Percentiles rank a stretch among this genome's conserved stretches.
These are phyloP conservation scores for Zaprionus capensis DNA, from an alignment of 1,140 invertebrate genomes.

Conservation along the genomic window DNA sequence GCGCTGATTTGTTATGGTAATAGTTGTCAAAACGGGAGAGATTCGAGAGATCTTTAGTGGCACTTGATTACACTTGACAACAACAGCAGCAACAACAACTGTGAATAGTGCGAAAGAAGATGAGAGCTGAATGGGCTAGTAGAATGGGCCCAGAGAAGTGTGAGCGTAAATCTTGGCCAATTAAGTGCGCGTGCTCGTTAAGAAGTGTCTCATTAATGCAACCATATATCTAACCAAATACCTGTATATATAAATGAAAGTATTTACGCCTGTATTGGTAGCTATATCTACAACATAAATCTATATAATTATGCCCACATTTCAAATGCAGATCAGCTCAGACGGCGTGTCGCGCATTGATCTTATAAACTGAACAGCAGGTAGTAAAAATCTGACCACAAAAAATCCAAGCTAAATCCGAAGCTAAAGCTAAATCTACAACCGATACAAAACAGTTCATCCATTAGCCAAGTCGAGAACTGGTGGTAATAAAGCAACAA, in stretches of 20 bases:
- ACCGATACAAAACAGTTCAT: conserved; percentile 42
- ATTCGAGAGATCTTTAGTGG: conserved; percentile 75
- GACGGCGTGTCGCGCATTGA: conserved; percentile 64
- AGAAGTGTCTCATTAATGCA: conserved; percentile 46
- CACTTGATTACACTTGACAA: conserved; percentile 75
- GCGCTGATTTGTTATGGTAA: conserved; percentile 80
- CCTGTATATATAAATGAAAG: background rate
- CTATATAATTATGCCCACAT: conserved; percentile 9
- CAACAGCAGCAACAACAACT: conserved; percentile 11
- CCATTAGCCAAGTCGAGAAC: conserved; percentile 37
- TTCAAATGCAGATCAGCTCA: conserved; percentile 32
- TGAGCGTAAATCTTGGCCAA: conserved; percentile 64
- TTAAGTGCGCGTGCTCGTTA: conserved; percentile 62
- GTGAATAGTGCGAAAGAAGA: conserved; percentile 26
- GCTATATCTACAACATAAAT: conserved; percentile 3
- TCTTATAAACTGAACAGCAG: conserved; percentile 43
- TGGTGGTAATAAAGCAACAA: conserved; percentile 34
- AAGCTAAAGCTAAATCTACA: conserved; percentile 30
- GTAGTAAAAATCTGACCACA: conserved; percentile 2
- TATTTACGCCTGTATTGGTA: background rate
- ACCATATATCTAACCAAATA: conserved; percentile 10
- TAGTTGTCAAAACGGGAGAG: conserved; percentile 76
- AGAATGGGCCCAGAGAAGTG: conserved; percentile 35
- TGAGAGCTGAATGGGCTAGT: conserved; percentile 34
- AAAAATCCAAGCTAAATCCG: conserved; percentile 22